Base-by-base conservation (phyloP, 2,113 vertebrate species). In the Scatophagus argus region DNA sequence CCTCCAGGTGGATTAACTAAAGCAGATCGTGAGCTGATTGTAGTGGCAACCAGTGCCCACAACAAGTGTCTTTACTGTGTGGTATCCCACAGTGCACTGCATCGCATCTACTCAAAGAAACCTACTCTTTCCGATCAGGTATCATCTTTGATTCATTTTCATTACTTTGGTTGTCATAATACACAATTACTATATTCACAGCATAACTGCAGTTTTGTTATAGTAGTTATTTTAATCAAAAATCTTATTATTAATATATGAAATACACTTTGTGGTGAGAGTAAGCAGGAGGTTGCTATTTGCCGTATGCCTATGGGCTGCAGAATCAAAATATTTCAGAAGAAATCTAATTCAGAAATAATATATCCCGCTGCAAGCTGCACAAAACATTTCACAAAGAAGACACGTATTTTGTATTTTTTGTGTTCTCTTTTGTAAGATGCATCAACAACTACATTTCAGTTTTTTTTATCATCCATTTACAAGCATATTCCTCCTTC, bases 91-190 rank as follows among this genome's bases (percentile, higher is more conserved):
- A 84, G 95, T 90, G 96, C 96, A 31, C 36, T 95, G 74, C 95
- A 96, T 63, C 95, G 95, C 31, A 94, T 97, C 79, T 96, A 95
- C 80, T 97, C 95, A 0, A 97, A 96, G 91, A 96, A 96, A 27
- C 93, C 93, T 14, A 90, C 74, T 1, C 83, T 97, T 23, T 94
- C 95, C 60, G 96, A 97, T 87, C 96, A 97, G 93, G 94, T 94
- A 81, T 32, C 13, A 17, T 39, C 17, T 58, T 59, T 4, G 3
- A 41, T 12, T 13, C 0, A 61, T 44, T 61, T 43, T 52, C 12
- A 54, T 21, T 38, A 3, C 10, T 44, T 27, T 41, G 16, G 44
- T 55, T 31, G 19, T 56, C 63, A 12, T 38, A 32, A 64, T 16
- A 19, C 34, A 66, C 38, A 29, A 14, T 68, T 27, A 41, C 12